phyloP scores from a whole-genome alignment of 1,140 invertebrate species.

The Drosophila kurseongensis region DNA sequence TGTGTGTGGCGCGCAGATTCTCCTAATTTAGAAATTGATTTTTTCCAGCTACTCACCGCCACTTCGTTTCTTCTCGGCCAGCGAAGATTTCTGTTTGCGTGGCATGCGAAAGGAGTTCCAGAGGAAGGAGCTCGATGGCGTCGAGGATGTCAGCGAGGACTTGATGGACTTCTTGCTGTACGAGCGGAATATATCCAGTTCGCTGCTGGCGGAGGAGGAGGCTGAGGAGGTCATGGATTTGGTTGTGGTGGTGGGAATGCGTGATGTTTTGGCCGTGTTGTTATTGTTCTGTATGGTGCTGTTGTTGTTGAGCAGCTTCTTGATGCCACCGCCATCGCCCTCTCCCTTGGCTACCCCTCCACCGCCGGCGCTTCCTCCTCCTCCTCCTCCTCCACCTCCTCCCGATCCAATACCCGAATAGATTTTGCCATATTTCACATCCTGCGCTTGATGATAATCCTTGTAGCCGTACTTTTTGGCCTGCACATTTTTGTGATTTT shows the following conservation, averaged over 20 bases:
- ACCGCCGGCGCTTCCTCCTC: neutral
- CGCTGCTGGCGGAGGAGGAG: slow-evolving; percentile 33
- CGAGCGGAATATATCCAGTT: slow-evolving; percentile 64
- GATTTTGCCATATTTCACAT: slow-evolving; percentile 73
- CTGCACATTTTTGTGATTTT: slow-evolving; percentile 83
- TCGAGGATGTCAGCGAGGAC: slow-evolving; percentile 35
- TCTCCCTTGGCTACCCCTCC: neutral
- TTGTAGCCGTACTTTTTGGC: slow-evolving; percentile 72
- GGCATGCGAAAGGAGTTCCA: slow-evolving; percentile 83
- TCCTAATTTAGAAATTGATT: slow-evolving; percentile 36
- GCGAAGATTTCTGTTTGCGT: slow-evolving; percentile 66
- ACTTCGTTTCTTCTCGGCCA: slow-evolving; percentile 45
- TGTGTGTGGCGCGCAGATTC: slow-evolving; percentile 1
- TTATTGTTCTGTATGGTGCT: slow-evolving; percentile 34
- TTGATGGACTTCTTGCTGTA: slow-evolving; percentile 38
- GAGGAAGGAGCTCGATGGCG: slow-evolving; percentile 63
- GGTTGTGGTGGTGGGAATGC: slow-evolving; percentile 62
- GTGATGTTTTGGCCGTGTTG: slow-evolving; percentile 54
- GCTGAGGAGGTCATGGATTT: slow-evolving; percentile 36
- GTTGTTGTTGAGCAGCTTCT: slow-evolving; percentile 61
- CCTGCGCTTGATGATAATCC: slow-evolving; percentile 72
- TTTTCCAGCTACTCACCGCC: slow-evolving; percentile 33
- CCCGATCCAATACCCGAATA: slow-evolving; percentile 14
- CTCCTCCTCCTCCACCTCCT: neutral
- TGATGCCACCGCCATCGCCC: slow-evolving; percentile 20